Percentiles rank a stretch among this genome's conserved stretches.
Evolutionary conservation across 2,888 invertebrate genomes (phyloP).

Genomic region (Xanthia icteritia): DNA sequence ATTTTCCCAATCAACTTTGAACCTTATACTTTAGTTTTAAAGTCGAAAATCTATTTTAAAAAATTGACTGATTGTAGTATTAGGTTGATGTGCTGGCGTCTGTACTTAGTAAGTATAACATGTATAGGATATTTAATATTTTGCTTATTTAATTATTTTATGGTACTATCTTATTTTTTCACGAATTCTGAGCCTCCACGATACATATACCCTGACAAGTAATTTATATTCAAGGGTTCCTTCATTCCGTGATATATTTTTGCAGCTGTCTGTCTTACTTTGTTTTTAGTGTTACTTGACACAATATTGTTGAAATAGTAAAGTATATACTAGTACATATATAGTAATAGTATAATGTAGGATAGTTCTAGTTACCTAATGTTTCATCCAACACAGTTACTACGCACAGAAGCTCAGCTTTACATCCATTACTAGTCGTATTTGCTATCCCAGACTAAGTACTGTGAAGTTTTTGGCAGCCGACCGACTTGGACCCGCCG

Average conservation of each 20-base stretch:
- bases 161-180: not conserved
- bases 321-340: too few relatives aligned
- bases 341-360: too few relatives aligned
- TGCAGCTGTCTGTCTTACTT: not conserved
- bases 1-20: too few relatives aligned
- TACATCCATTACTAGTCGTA: constrained; percentile 43
- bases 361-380: not conserved
- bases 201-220: not conserved
- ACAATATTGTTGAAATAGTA: not conserved
- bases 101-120: too few relatives aligned
- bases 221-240: not conserved
- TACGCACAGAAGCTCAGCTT: constrained; percentile 13
- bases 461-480: constrained; percentile 80
- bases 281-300: not conserved
- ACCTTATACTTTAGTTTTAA: too few relatives aligned
- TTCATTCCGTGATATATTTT: constrained; percentile 5
- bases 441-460: constrained; percentile 53
- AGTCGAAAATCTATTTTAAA: too few relatives aligned
- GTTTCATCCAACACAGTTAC: not conserved
- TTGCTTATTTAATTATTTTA: not conserved
- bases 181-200: not conserved
- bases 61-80: too few relatives aligned
- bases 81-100: too few relatives aligned
- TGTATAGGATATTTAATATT: not conserved
- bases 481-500: constrained; percentile 72